Conservation (phyloP, 1,140 invertebrate genomes). For the Rhyacophila brunnea region DNA sequence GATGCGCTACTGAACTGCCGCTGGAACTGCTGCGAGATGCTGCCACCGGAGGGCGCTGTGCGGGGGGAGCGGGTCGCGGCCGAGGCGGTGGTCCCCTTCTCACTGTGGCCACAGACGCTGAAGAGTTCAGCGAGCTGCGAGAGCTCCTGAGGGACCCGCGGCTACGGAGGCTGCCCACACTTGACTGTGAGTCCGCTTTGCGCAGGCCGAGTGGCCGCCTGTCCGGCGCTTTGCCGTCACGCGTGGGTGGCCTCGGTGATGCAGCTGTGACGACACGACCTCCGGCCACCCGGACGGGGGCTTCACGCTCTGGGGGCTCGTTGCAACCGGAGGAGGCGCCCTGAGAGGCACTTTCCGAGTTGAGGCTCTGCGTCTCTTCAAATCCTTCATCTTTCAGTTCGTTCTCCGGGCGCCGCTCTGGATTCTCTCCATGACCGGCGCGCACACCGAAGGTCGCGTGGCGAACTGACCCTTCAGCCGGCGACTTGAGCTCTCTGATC, state of each 20-base stretch:
- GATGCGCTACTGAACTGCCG: slow-evolving; percentile 64
- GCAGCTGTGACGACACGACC: background rate
- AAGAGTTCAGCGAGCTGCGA: slow-evolving; percentile 77
- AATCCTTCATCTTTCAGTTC: slow-evolving; percentile 85
- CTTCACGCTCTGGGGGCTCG: slow-evolving; percentile 44
- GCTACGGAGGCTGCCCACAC: slow-evolving; percentile 31
- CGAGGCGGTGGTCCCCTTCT: slow-evolving; percentile 46
- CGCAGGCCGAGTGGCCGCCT: slow-evolving; percentile 35
- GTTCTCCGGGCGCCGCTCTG: slow-evolving; percentile 55
- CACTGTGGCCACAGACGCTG: slow-evolving; percentile 71
- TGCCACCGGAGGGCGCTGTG: slow-evolving; percentile 51
- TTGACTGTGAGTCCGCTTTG: slow-evolving; percentile 33
- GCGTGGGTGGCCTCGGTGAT: slow-evolving; percentile 4
- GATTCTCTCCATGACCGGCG: slow-evolving; percentile 38
- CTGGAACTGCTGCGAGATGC: slow-evolving; percentile 71
- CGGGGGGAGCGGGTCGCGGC: slow-evolving; percentile 41
- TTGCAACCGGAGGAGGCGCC: slow-evolving; percentile 73
- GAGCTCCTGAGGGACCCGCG: slow-evolving; percentile 77
- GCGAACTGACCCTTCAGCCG: slow-evolving; percentile 51
- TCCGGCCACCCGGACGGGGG: slow-evolving; percentile 39
- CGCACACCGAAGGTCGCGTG: slow-evolving; percentile 15
- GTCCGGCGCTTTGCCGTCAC: slow-evolving; percentile 42
- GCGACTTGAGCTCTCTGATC: slow-evolving; percentile 60
- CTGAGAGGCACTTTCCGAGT: slow-evolving; percentile 80
- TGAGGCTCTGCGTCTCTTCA: slow-evolving; percentile 81